These are phyloP conservation scores for Agonopterix heracliana DNA, from an alignment of 2,888 invertebrate species.

Conservation along the genomic window DNA sequence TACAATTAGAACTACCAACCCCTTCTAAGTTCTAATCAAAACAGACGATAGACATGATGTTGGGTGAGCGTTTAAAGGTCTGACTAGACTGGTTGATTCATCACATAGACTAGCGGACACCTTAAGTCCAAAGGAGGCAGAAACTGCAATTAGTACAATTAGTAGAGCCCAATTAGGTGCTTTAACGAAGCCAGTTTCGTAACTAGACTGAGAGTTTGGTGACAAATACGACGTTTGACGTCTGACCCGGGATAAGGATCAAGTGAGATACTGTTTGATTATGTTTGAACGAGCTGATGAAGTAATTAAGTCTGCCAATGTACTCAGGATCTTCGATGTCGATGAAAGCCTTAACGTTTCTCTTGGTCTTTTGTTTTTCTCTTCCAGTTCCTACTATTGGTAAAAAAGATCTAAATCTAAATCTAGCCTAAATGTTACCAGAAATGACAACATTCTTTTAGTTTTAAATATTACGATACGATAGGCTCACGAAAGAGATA, in stretches of 20 bases:
- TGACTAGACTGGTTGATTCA: slow-evolving; percentile 14
- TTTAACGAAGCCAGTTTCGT: slow-evolving; percentile 65
- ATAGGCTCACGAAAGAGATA: too few species aligned
- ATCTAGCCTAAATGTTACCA: too few species aligned
- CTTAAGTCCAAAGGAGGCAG: slow-evolving; percentile 62
- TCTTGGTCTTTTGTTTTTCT: too few species aligned
- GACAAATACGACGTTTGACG: slow-evolving; percentile 57
- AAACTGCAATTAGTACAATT: slow-evolving; percentile 64
- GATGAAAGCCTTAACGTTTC: too few species aligned
- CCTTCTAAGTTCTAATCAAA: slow-evolving; percentile 16
- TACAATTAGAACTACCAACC: slow-evolving; percentile 16
- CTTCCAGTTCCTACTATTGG: too few species aligned
- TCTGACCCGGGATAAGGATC: slow-evolving; percentile 54
- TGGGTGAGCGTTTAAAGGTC: slow-evolving; percentile 15
- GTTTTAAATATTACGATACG: too few species aligned
- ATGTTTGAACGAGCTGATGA: slow-evolving; percentile 23
- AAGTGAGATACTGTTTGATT: slow-evolving; percentile 37
- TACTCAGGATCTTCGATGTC: too few species aligned
- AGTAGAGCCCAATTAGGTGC: slow-evolving; percentile 66
- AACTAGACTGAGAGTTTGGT: slow-evolving; percentile 52
- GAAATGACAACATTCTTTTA: too few species aligned
- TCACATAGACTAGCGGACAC: slow-evolving; percentile 35
- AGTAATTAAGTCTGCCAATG: too few species aligned
- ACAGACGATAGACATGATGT: slow-evolving; percentile 4
- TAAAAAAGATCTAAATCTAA: too few species aligned